Evolutionary conservation across 2,797 vertebrate species (phyloP).

Genomic region (Sarcoramphus papa): DNA sequence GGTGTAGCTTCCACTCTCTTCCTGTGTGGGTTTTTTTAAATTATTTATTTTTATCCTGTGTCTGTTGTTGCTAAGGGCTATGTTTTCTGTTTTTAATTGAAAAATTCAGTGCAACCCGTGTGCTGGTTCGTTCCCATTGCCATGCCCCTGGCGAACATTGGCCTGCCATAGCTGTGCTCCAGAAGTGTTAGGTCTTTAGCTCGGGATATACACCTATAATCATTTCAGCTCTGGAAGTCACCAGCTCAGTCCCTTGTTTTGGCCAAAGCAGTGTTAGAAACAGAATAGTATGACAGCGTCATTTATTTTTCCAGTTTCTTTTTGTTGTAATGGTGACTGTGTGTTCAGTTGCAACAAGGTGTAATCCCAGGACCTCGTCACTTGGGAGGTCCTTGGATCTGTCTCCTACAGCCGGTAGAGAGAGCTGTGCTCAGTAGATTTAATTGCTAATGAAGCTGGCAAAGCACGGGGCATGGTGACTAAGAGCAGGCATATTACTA

Average conservation of each 20-base stretch:
- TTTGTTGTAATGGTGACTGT: neutral
- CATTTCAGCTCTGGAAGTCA: neutral
- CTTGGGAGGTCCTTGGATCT: neutral
- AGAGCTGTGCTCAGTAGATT: neutral
- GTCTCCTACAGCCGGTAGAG: neutral
- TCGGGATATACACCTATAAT: neutral
- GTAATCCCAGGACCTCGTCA: neutral
- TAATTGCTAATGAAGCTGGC: neutral
- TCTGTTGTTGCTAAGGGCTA: constrained; percentile 1
- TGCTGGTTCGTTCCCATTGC: neutral
- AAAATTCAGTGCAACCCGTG: neutral
- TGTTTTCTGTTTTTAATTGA: neutral
- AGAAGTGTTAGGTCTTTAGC: neutral
- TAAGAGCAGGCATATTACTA: neutral
- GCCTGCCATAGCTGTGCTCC: neutral
- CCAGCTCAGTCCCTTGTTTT: neutral
- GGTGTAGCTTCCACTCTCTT: neutral
- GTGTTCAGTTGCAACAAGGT: neutral
- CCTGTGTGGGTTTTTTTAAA: neutral
- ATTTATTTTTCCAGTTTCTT: neutral
- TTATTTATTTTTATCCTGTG: neutral
- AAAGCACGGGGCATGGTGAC: neutral
- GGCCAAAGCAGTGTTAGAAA: neutral
- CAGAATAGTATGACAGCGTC: neutral
- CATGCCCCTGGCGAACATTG: neutral